These are phyloP conservation scores for Anisognathus igniventris DNA, from an alignment of 2,797 vertebrate species.

Conservation along the genomic window DNA sequence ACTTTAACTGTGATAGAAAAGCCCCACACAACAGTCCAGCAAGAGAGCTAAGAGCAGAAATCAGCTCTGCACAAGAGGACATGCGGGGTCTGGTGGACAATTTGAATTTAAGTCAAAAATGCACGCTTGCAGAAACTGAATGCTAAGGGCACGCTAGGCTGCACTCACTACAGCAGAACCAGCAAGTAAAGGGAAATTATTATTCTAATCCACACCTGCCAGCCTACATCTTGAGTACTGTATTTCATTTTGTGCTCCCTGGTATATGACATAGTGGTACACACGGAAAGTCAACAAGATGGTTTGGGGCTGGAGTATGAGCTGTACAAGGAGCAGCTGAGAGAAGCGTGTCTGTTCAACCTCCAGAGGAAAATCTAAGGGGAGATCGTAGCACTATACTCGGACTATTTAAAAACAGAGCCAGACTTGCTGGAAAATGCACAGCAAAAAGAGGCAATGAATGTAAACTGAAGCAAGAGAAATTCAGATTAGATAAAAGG, in stretches of 20 bases:
- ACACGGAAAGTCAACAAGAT: neutral
- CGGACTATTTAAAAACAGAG: neutral
- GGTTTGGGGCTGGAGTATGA: neutral
- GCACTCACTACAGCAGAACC: neutral
- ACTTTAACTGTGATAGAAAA: neutral
- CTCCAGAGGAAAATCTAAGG: neutral
- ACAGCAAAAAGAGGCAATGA: neutral
- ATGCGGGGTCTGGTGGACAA: neutral
- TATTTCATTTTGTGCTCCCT: neutral
- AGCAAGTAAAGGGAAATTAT: neutral
- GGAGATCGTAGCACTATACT: neutral
- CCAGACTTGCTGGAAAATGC: neutral
- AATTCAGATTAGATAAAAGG: neutral
- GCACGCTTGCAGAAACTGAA: neutral
- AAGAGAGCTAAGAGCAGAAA: neutral
- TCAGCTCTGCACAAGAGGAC: neutral
- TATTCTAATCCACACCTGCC: neutral
- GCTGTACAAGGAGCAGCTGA: neutral
- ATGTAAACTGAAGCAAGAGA: neutral
- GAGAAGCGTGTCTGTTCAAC: neutral
- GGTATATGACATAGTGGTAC: neutral
- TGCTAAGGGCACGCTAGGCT: neutral
- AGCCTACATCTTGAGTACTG: neutral
- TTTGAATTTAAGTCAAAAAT: neutral
- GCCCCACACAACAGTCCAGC: neutral